A percentile compares a stretch with the other conserved stretches of the same genome.
Evolutionary conservation across 2,797 vertebrate genomes (phyloP).

Genomic region (Sebastes vulpes): DNA sequence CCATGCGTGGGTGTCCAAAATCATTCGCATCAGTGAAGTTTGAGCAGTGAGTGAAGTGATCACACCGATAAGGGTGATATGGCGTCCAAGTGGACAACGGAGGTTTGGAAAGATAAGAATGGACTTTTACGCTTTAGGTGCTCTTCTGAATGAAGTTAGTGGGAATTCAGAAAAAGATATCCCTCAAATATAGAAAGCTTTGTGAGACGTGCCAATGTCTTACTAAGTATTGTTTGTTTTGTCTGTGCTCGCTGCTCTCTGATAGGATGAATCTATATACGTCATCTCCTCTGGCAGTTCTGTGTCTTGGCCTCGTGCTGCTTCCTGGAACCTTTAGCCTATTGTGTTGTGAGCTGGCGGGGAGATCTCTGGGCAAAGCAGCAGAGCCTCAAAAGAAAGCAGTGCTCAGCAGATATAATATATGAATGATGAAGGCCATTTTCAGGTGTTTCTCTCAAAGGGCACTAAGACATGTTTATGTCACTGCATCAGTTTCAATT

Average conservation of each 20-base stretch:
- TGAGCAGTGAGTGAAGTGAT: neutral
- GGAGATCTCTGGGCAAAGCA: slow-evolving; percentile 34
- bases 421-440: neutral
- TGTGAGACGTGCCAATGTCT: neutral
- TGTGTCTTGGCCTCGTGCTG: slow-evolving; percentile 59
- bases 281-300: slow-evolving; percentile 50
- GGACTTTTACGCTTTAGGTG: neutral
- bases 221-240: neutral
- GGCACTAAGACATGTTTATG: neutral
- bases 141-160: neutral
- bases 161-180: neutral
- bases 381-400: slow-evolving; percentile 37
- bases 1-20: neutral
- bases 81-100: neutral
- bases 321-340: slow-evolving; percentile 76
- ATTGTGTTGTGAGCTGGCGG: slow-evolving; percentile 71
- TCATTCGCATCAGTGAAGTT: neutral
- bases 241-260: neutral
- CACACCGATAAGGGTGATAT: neutral
- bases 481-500: neutral
- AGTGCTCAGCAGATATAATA: slow-evolving; percentile 45
- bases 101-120: neutral
- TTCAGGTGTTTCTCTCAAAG: neutral
- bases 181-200: neutral
- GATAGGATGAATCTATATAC: neutral